Evolutionary conservation across 2,113 vertebrate genomes (phyloP).

Genomic region (Rhea americana): DNA sequence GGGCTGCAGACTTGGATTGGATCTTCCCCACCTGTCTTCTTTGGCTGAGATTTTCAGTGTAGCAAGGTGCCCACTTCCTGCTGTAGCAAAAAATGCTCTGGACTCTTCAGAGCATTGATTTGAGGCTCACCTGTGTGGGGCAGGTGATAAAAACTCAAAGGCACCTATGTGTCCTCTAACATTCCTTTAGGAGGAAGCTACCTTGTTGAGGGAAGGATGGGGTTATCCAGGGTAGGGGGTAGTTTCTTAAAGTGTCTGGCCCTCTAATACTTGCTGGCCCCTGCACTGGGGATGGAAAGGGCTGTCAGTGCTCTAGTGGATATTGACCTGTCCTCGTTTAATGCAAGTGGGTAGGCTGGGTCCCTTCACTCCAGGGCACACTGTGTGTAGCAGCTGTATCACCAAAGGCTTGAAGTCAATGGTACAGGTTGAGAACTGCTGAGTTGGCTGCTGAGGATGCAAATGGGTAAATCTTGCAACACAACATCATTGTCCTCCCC

Average conservation of each 20-base stretch:
- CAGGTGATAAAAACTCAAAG: background rate
- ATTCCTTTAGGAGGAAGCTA: background rate
- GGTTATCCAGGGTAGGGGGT: background rate
- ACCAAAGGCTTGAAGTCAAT: too few relatives aligned
- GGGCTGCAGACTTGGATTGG: background rate
- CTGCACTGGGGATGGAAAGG: too few relatives aligned
- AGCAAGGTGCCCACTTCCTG: background rate
- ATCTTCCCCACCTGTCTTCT: background rate
- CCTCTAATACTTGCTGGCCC: too few relatives aligned
- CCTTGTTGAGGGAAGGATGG: fast-evolving
- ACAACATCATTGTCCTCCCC: background rate
- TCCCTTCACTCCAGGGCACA: too few relatives aligned
- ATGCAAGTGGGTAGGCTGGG: too few relatives aligned
- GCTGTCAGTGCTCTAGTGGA: too few relatives aligned
- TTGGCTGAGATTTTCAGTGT: background rate
- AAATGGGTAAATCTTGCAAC: too few relatives aligned
- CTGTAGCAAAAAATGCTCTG: background rate
- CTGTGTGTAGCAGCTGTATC: too few relatives aligned
- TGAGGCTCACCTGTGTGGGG: background rate
- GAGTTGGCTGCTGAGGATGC: too few relatives aligned
- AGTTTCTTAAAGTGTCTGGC: background rate
- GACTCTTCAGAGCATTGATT: background rate
- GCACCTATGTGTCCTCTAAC: background rate
- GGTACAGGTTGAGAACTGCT: too few relatives aligned
- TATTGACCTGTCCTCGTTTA: too few relatives aligned